Evolutionary conservation across 2,888 invertebrate genomes (phyloP).

Genomic region (Luperina testacea): DNA sequence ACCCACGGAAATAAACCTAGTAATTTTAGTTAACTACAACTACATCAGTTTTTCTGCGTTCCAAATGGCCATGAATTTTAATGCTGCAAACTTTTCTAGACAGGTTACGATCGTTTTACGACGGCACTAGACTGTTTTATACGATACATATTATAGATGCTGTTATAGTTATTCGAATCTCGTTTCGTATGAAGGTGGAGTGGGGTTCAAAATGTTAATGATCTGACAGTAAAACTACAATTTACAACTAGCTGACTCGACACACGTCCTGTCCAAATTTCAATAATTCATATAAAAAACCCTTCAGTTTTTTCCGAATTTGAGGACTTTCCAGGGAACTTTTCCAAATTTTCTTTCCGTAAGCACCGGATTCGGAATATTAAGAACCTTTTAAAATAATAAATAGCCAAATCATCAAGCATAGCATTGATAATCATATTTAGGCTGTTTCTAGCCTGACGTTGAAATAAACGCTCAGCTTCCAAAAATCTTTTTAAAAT

Average conservation of each 20-base stretch:
- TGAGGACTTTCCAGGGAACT: neutral
- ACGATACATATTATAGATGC: slow-evolving; percentile 4
- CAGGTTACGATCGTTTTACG: slow-evolving; percentile 51
- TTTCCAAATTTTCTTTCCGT: neutral
- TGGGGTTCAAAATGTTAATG: slow-evolving; percentile 4
- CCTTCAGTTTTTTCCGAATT: neutral
- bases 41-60: slow-evolving; percentile 51
- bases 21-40: slow-evolving; percentile 52
- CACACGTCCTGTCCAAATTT: neutral
- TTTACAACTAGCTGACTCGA: neutral
- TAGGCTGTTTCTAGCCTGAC: too few species aligned
- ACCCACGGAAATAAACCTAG: slow-evolving; percentile 66
- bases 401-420: too few species aligned
- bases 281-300: neutral
- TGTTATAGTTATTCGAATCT: slow-evolving; percentile 9
- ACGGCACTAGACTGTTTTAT: slow-evolving; percentile 38
- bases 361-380: neutral
- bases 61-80: slow-evolving; percentile 64
- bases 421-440: too few species aligned
- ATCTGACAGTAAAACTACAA: slow-evolving; percentile 12
- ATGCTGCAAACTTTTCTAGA: slow-evolving; percentile 51
- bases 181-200: neutral
- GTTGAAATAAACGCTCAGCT: too few species aligned
- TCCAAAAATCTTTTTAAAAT: too few species aligned
- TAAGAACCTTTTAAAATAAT: neutral